These are phyloP conservation scores for Leucosticte australis DNA, from an alignment of 2,113 vertebrate species.

Conservation along the genomic window DNA sequence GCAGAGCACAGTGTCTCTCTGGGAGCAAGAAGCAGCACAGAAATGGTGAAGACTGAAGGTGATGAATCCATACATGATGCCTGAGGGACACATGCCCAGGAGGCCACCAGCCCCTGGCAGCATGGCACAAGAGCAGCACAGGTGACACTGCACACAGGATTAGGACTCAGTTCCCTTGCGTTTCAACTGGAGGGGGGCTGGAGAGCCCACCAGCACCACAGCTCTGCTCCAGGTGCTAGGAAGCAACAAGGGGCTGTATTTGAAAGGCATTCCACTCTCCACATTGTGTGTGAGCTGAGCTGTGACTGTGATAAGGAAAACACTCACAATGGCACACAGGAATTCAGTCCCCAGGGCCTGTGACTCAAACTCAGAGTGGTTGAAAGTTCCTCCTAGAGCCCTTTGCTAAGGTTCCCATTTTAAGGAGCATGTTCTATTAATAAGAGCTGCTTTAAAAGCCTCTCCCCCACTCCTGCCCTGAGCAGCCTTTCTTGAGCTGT, in stretches of 20 bases:
- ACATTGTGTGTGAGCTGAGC: not conserved
- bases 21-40: not conserved
- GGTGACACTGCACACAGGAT: not conserved
- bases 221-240: not conserved
- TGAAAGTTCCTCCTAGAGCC: slow-evolving; percentile 29
- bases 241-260: not conserved
- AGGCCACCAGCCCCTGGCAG: not conserved
- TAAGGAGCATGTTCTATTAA: slow-evolving; percentile 24
- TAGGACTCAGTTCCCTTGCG: not conserved
- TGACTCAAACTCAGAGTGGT: slow-evolving; percentile 9
- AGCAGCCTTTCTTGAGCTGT: not conserved
- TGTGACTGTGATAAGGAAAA: not conserved
- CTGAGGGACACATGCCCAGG: not conserved
- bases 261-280: slow-evolving; percentile 5
- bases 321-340: slow-evolving; percentile 27
- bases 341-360: slow-evolving; percentile 41
- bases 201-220: not conserved
- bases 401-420: not conserved
- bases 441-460: slow-evolving; percentile 16
- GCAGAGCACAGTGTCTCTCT: not conserved
- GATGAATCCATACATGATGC: fast-evolving
- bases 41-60: not conserved
- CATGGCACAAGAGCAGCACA: not conserved
- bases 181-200: not conserved
- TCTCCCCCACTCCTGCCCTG: not conserved